These are phyloP conservation scores for Andrena chrysosceles DNA, from an alignment of 2,888 invertebrate species.

Conservation along the genomic window DNA sequence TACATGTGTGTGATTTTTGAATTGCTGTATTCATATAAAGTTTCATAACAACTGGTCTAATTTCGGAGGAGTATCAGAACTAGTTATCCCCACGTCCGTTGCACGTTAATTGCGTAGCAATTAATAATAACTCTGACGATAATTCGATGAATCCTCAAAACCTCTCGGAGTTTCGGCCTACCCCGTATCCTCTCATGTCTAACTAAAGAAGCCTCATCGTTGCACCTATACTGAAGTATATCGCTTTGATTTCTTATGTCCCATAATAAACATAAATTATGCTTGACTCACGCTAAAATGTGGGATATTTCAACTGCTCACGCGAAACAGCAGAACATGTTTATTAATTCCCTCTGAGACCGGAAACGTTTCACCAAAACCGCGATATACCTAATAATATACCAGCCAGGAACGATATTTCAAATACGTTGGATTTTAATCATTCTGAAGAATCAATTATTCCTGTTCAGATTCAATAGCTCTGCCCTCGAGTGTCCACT, in stretches of 20 bases:
- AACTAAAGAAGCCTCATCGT: constrained; percentile 44
- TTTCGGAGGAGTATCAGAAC: no score
- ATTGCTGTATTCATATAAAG: no score
- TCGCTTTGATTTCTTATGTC: constrained; percentile 48
- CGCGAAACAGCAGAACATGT: not conserved
- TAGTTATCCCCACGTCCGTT: constrained; percentile 20
- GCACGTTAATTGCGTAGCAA: constrained; percentile 66
- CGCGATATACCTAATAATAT: no score
- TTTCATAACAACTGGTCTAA: no score
- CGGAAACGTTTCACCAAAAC: no score
- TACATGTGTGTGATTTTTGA: no score
- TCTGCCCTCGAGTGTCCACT: no score
- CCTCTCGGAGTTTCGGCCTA: constrained; percentile 50
- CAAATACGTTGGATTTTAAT: no score
- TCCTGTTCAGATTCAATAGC: no score
- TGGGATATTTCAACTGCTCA: constrained; percentile 8
- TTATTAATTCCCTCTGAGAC: no score
- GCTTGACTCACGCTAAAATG: constrained; percentile 41
- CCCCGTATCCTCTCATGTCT: constrained; percentile 54
- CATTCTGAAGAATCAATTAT: no score
- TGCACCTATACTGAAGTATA: constrained; percentile 43
- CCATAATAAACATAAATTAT: not conserved
- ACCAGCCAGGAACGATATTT: no score
- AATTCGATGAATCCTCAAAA: constrained; percentile 68
- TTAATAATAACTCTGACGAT: constrained; percentile 75